Evolutionary conservation across 2,113 vertebrate species (phyloP).

Genomic region (Sarotherodon lohbergeri): DNA sequence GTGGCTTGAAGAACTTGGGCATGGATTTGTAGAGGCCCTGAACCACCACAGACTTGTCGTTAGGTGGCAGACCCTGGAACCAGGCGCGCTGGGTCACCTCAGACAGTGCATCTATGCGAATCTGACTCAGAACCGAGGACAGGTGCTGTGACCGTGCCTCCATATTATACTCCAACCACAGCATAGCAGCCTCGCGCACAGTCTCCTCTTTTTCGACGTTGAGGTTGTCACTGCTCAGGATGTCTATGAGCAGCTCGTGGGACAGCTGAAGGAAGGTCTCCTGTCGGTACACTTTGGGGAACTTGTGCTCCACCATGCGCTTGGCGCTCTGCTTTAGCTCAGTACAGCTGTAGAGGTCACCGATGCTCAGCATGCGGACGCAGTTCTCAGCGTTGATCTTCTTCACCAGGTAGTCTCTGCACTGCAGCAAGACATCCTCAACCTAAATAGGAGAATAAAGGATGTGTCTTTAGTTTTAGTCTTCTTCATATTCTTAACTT

Average conservation of each 20-base stretch:
- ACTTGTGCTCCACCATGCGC: constrained; percentile 98
- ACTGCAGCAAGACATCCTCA: constrained; percentile 89
- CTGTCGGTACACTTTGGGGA: constrained; percentile 90
- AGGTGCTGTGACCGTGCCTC: constrained; percentile 93
- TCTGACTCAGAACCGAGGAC: constrained; percentile 96
- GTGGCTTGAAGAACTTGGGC: constrained; percentile 98
- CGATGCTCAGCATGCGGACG: constrained; percentile 92
- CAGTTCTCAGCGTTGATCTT: constrained; percentile 98
- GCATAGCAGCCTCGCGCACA: constrained; percentile 95
- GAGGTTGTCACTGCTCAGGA: constrained; percentile 97
- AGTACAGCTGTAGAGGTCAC: constrained; percentile 94
- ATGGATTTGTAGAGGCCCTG: constrained; percentile 99
- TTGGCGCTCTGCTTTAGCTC: constrained; percentile 95
- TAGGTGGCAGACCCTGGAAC: constrained; percentile 96
- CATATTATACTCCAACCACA: constrained; percentile 97
- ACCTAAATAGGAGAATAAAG: constrained; percentile 72
- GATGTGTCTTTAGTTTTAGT: not conserved
- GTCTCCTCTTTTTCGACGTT: constrained; percentile 99
- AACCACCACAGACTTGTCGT: constrained; percentile 97
- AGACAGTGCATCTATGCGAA: constrained; percentile 95
- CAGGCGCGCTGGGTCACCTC: constrained; percentile 98
- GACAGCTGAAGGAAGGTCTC: constrained; percentile 96
- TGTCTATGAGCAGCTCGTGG: constrained; percentile 91
- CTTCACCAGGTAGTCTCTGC: constrained; percentile 94
- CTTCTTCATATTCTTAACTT: not conserved